These are phyloP conservation scores for Sceloporus undulatus DNA, from an alignment of 2,113 vertebrate genomes.

Conservation along the genomic window DNA sequence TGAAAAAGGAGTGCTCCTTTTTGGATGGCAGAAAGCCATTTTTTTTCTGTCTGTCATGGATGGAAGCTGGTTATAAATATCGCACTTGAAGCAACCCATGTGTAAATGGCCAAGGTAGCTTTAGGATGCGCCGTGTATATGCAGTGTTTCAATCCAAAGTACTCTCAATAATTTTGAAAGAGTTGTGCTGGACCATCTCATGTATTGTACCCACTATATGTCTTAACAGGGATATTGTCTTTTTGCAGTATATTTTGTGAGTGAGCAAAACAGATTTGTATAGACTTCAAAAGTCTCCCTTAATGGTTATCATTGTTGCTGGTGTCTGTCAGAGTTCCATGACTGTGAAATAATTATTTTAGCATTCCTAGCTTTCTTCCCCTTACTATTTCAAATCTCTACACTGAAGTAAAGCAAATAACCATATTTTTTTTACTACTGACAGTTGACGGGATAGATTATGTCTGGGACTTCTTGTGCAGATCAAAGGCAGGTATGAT, in stretches of 20 bases:
- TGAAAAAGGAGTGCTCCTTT: too few relatives aligned
- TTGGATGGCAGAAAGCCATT: too few relatives aligned
- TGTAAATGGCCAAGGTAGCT: too few relatives aligned
- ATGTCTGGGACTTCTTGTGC: neutral
- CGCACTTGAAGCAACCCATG: too few relatives aligned
- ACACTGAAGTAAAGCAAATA: neutral
- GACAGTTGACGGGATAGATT: neutral
- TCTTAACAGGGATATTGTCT: neutral
- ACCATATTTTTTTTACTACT: neutral
- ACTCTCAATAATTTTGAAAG: neutral
- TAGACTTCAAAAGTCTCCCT: constrained; percentile 1
- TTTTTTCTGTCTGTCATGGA: too few relatives aligned
- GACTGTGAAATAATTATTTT: neutral
- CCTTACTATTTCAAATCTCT: neutral
- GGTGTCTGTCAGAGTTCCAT: neutral
- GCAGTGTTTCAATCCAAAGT: too few relatives aligned
- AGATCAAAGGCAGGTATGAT: constrained; percentile 1
- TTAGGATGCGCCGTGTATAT: too few relatives aligned
- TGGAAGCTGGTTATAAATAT: too few relatives aligned
- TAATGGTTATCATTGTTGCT: neutral
- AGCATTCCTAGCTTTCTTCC: neutral
- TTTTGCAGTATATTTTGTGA: neutral
- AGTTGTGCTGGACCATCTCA: neutral
- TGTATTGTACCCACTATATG: neutral
- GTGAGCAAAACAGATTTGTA: neutral